phyloP scores from a whole-genome alignment of 2,888 invertebrate species.

The Zaprionus bogoriensis region DNA sequence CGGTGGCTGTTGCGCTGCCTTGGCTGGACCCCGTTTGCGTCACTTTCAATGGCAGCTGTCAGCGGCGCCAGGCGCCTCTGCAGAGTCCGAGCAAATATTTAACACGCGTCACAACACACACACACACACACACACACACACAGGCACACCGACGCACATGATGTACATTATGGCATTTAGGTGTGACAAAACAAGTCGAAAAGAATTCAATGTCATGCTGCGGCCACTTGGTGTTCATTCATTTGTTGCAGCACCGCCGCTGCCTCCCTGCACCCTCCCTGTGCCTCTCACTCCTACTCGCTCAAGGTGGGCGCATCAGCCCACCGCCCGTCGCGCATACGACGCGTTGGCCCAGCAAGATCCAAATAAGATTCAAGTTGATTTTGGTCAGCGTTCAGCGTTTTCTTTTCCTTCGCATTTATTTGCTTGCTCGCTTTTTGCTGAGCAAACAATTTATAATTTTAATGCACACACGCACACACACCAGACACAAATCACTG shows the following conservation, averaged over 20 bases:
- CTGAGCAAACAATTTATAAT: constrained; percentile 75
- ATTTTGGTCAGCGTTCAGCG: constrained; percentile 24
- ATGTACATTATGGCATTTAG: constrained; percentile 32
- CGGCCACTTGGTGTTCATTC: constrained; percentile 72
- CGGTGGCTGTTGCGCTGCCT: constrained; percentile 14
- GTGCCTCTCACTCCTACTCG: not conserved
- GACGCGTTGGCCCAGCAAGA: constrained; percentile 31
- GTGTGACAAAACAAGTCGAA: constrained; percentile 65
- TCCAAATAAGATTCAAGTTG: constrained; percentile 2
- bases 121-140: not conserved
- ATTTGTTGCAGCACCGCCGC: constrained; percentile 75
- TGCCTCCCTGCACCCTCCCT: too few species aligned
- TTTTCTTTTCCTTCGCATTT: constrained; percentile 37
- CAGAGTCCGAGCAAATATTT: constrained; percentile 43
- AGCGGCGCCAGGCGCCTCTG: constrained; percentile 47
- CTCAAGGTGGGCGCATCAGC: constrained; percentile 42
- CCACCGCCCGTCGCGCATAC: constrained; percentile 36
- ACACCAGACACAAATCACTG: too few species aligned
- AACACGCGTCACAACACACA: constrained; percentile 34
- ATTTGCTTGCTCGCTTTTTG: constrained; percentile 70
- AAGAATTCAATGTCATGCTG: constrained; percentile 67
- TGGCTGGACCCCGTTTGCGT: constrained; percentile 17
- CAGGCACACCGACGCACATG: constrained; percentile 10
- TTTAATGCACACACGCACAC: constrained; percentile 67
- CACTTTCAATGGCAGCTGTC: constrained; percentile 57